Evolutionary conservation across 2,797 vertebrate species (phyloP).

Genomic region (Pseudochirops cupreus): DNA sequence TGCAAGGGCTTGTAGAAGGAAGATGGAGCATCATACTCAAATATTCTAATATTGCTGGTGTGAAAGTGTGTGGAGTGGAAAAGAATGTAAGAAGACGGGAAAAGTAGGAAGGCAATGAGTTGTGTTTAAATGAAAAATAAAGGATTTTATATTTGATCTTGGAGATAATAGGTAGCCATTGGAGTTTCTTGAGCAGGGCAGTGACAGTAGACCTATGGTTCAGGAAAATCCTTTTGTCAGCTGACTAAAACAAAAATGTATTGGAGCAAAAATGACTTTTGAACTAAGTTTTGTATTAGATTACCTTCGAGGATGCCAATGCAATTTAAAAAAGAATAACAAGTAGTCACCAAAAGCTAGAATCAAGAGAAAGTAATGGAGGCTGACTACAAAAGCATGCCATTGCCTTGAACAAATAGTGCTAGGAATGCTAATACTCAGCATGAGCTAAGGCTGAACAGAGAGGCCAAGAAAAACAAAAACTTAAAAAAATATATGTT

Average conservation of each 20-base stretch:
- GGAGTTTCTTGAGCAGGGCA: neutral
- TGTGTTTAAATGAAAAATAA: neutral
- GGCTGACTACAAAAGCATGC: neutral
- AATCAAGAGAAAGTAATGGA: neutral
- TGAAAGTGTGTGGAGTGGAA: neutral
- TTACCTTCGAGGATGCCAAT: neutral
- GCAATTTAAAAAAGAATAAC: neutral
- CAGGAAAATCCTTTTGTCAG: neutral
- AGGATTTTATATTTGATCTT: neutral
- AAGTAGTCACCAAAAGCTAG: neutral
- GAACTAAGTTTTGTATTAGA: neutral
- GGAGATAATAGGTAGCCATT: neutral
- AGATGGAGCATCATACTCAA: neutral
- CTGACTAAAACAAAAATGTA: neutral
- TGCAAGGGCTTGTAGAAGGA: neutral
- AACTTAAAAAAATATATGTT: neutral
- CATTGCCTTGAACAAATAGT: neutral
- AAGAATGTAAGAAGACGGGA: neutral
- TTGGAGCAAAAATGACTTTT: neutral
- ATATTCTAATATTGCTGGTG: neutral
- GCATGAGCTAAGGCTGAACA: neutral
- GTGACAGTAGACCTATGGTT: neutral
- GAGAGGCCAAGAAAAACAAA: neutral
- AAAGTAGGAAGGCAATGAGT: neutral
- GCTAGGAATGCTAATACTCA: neutral